Conservation (phyloP, 2,888 invertebrate genomes). For the Drosophila putrida region DNA sequence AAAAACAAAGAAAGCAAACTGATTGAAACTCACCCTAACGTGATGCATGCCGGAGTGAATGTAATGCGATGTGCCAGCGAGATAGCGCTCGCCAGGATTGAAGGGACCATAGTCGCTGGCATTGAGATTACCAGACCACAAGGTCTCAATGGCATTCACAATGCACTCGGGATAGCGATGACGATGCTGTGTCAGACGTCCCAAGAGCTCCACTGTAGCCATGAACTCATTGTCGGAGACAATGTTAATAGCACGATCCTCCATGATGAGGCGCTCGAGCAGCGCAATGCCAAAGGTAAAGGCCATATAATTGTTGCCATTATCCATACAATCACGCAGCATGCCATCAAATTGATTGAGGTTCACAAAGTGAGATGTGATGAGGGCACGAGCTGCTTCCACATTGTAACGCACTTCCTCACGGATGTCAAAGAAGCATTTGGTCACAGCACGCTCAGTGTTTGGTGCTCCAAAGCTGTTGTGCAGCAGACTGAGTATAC, state of each 20-base stretch:
- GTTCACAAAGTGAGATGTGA: slow-evolving; percentile 93
- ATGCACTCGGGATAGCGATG: slow-evolving; percentile 94
- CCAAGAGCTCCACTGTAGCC: slow-evolving; percentile 94
- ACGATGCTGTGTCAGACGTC: slow-evolving; percentile 91
- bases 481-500: slow-evolving; percentile 95
- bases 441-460: slow-evolving; percentile 96
- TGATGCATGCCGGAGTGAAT: slow-evolving; percentile 97
- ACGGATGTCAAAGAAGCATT: slow-evolving; percentile 94
- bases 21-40: slow-evolving; percentile 88
- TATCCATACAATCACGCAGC: slow-evolving; percentile 94
- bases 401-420: slow-evolving; percentile 96
- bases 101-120: slow-evolving; percentile 77
- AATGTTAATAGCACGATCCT: slow-evolving; percentile 91
- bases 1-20: not conserved
- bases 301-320: slow-evolving; percentile 92
- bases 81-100: slow-evolving; percentile 89
- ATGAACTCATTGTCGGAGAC: slow-evolving; percentile 94
- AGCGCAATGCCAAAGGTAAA: slow-evolving; percentile 96
- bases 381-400: slow-evolving; percentile 95
- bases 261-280: slow-evolving; percentile 94
- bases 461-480: slow-evolving; percentile 96
- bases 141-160: slow-evolving; percentile 91
- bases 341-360: slow-evolving; percentile 93
- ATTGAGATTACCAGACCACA: slow-evolving; percentile 88
- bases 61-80: slow-evolving; percentile 93